A percentile compares a stretch with the other conserved stretches of the same genome.
phyloP scores from a whole-genome alignment of 2,888 invertebrate species.

The Colostygia pectinataria region DNA sequence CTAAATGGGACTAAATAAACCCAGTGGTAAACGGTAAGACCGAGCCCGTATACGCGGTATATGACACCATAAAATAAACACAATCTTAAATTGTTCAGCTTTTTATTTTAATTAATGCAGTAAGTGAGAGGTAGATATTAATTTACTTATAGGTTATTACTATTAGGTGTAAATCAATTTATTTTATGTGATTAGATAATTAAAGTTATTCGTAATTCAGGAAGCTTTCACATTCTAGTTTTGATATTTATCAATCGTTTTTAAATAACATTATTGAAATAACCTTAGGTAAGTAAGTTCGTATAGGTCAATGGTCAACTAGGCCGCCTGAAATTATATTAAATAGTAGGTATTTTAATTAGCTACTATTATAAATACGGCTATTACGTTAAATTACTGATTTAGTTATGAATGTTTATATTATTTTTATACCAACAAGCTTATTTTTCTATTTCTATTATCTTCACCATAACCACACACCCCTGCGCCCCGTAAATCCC shows the following conservation, averaged over 20 bases:
- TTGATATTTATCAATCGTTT: not conserved
- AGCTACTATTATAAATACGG: too few relatives aligned
- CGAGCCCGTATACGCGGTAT: not conserved
- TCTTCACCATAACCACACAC: too few relatives aligned
- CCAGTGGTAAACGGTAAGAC: not conserved
- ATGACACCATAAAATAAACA: constrained; percentile 1
- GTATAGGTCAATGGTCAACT: too few relatives aligned
- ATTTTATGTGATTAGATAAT: constrained; percentile 21
- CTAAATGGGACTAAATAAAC: not conserved
- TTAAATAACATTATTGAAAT: too few relatives aligned
- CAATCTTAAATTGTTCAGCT: not conserved
- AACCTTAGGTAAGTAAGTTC: too few relatives aligned
- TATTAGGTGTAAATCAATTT: constrained; percentile 15
- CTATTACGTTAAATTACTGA: too few relatives aligned
- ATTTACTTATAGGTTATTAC: not conserved
- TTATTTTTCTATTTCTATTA: too few relatives aligned
- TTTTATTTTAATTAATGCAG: constrained; percentile 3
- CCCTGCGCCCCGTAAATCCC: too few relatives aligned
- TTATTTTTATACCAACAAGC: too few relatives aligned
- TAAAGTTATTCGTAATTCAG: constrained; percentile 14
- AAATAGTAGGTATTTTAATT: too few relatives aligned
- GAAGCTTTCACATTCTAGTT: constrained; percentile 12
- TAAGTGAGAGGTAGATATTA: constrained; percentile 5
- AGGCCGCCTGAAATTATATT: too few relatives aligned
- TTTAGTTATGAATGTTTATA: too few relatives aligned